Evolutionary conservation across 1,140 invertebrate genomes (phyloP).

Genomic region (Bombus impatiens): DNA sequence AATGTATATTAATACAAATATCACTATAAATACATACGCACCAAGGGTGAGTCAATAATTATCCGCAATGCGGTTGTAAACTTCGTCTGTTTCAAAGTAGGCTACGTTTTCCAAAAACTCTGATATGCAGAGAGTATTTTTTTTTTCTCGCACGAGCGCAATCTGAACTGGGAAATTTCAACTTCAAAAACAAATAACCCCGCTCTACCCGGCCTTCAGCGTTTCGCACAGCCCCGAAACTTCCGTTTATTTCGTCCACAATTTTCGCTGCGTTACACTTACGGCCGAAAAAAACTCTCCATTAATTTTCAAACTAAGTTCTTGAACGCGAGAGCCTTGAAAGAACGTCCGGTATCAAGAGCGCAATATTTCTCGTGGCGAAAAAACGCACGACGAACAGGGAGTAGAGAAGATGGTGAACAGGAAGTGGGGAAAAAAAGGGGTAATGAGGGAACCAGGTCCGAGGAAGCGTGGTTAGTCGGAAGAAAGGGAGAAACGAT

Average conservation of each 20-base stretch:
- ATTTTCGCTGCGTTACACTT: neutral
- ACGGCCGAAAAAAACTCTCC: neutral
- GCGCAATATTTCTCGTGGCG: slow-evolving; percentile 16
- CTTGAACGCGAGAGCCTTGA: neutral
- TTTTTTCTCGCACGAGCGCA: neutral
- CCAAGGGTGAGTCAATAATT: too few relatives aligned
- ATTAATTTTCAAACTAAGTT: slow-evolving; percentile 11
- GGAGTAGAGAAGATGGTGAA: neutral
- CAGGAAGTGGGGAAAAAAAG: neutral
- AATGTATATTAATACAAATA: too few relatives aligned
- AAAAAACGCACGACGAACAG: neutral
- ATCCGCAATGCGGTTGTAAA: too few relatives aligned
- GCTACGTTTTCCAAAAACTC: neutral
- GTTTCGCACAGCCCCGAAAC: neutral
- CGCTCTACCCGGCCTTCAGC: too few relatives aligned
- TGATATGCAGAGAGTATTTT: neutral
- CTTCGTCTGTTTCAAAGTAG: neutral
- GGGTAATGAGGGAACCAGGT: neutral
- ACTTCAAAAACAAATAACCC: neutral
- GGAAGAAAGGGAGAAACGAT: neutral
- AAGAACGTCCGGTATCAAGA: neutral
- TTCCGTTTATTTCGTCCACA: neutral
- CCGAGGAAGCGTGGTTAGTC: too few relatives aligned
- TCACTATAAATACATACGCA: too few relatives aligned
- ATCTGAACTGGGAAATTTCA: neutral